Evolutionary conservation across 2,113 vertebrate species (phyloP).

Genomic region (Cynoglossus semilaevis): DNA sequence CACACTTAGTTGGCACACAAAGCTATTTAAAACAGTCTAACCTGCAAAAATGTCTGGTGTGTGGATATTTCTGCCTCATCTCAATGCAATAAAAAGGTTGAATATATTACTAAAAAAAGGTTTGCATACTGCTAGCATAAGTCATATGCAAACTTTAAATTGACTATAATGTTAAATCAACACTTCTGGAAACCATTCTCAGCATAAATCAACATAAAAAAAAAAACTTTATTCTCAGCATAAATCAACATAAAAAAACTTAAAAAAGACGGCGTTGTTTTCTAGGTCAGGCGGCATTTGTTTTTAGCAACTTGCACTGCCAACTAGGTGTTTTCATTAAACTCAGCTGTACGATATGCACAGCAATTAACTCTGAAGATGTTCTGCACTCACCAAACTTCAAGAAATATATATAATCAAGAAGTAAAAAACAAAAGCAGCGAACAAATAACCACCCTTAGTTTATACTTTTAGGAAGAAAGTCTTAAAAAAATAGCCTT

Average conservation of each 20-base stretch:
- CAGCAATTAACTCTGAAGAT: neutral
- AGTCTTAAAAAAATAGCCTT: neutral
- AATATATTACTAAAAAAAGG: neutral
- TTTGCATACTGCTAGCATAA: neutral
- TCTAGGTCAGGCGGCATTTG: no score
- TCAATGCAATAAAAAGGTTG: neutral
- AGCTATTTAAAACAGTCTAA: no score
- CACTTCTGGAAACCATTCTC: neutral
- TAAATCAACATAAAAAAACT: neutral
- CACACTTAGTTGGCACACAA: no score
- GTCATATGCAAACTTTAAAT: neutral
- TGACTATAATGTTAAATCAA: neutral
- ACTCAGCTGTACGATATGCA: no score
- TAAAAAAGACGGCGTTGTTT: neutral
- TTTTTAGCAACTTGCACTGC: neutral
- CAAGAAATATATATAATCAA: neutral
- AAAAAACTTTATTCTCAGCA: neutral
- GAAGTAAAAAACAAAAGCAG: neutral
- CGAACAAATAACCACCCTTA: neutral
- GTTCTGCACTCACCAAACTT: neutral
- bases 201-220: neutral
- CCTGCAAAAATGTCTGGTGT: no score
- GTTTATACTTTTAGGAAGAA: slow-evolving; percentile 1
- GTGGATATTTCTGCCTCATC: neutral
- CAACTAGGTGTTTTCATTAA: neutral